Conservation (phyloP, 2,888 invertebrate genomes). For the Erebia aethiops region DNA sequence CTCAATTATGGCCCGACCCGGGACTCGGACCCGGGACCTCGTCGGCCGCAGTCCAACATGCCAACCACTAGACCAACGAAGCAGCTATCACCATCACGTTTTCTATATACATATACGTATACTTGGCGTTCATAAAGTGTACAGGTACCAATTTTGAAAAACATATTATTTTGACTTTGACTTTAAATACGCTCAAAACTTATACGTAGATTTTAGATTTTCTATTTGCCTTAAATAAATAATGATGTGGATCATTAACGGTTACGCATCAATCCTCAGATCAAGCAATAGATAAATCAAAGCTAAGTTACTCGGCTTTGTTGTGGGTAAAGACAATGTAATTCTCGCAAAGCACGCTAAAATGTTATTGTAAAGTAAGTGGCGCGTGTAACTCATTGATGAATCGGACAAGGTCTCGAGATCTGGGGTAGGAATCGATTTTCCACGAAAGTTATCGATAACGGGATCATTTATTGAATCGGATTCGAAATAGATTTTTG, state of each 20-base stretch:
- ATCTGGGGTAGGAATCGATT: constrained; percentile 53
- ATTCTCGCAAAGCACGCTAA: constrained; percentile 38
- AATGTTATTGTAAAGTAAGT: constrained; percentile 52
- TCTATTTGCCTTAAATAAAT: too few relatives aligned
- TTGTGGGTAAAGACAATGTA: constrained; percentile 11
- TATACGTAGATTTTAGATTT: too few relatives aligned
- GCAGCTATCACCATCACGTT: too few relatives aligned
- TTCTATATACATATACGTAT: too few relatives aligned
- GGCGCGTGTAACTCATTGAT: constrained; percentile 46
- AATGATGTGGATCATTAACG: neutral
- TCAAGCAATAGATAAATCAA: neutral
- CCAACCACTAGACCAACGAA: too few relatives aligned
- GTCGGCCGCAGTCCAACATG: too few relatives aligned
- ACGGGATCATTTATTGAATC: constrained; percentile 41
- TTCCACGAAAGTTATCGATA: constrained; percentile 54
- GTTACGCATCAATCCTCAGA: neutral
- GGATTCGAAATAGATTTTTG: constrained; percentile 28
- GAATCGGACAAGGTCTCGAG: constrained; percentile 47
- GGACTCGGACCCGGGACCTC: too few relatives aligned
- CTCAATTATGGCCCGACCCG: too few relatives aligned
- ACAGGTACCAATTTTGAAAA: too few relatives aligned
- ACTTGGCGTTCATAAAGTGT: too few relatives aligned
- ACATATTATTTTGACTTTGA: too few relatives aligned
- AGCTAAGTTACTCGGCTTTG: neutral
- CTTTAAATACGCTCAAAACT: too few relatives aligned